Evolutionary conservation across 2,888 invertebrate genomes (phyloP), one percentile per base, ranked within the genome.

Genomic region (Ectobius pallidus): DNA sequence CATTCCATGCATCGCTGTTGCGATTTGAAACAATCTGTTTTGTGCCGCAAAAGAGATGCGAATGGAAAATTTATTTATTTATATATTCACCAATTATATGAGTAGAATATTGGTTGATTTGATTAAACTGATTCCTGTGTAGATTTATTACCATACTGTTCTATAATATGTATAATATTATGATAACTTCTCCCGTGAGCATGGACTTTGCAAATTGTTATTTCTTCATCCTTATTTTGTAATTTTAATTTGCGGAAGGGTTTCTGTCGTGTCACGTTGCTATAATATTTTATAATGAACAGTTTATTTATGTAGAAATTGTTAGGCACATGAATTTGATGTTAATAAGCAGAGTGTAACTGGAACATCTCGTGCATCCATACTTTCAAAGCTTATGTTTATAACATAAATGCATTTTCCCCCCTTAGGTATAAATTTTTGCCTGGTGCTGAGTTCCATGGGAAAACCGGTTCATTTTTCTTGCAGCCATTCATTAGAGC

Each of bases 1-100:
- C 71, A 72, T 72, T 72, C 71, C 68, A 63, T 58, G 68, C 71
- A 68, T 72, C 44, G 30, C 71, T 71, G 67, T 72, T 72, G 71
- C 63, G 46, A 63, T 58, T 20, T 32, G 52, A 27, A 32, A n/a
- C 16, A 20, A 34, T 22, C 32, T 44, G 42, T 52, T 20, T 18
- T 32, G 22, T 49, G 27, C 61, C 22, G 72, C 72, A 61, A 46
- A 68, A 72, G 34, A 46, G 42, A 69, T 65, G 61, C 22, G 44
- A 39, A 39, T 61, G 72, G 68, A 69, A 71, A 42, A 25, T 72
- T 65, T 72, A 71, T 71, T 72, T 72, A 72, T 72, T 72, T 72
- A 42, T 44, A 49, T n/a, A n/a, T 63, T 20, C 55, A 39, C 30
- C 58, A 58, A 6, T 34, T 34, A 69, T 69, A 34, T 49, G 34